Base-by-base conservation (phyloP, 2,888 invertebrate species). In the Caenorhabditis panamensis region DNA sequence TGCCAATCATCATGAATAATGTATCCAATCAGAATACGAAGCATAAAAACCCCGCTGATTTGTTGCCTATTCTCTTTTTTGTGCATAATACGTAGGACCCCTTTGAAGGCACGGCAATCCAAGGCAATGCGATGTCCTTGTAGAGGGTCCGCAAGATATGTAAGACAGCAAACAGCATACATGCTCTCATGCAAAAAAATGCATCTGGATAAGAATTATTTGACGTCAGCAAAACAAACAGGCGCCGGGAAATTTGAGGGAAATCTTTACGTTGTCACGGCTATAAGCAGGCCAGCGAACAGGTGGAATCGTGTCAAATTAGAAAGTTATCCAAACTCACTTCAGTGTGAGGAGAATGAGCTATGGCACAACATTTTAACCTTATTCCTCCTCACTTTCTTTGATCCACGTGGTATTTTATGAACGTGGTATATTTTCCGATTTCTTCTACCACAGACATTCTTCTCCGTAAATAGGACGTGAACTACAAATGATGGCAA, bases 201-300 rank as follows among this genome's bases (percentile, higher is more conserved):
- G 49, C 68, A 69, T 61, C 68, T 69, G 68, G 59, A 69, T 26
- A 6, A n/a, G 71, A 54, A 18, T n/a, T 20, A 9, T 18, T 58
- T 54, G 54, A 72, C 71, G 71, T 72, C 71, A 72, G 71, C 63
- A 63, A 22, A 56, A 56, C 36, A 72, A 72, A 63, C 56, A 54
- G 53, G 51, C 51, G 61, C 61, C 13, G 22, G 24, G 53, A 26
- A 56, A 18, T 28, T 9, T 8, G 11, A 31, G 49, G 62, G 54
- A 71, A 71, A 71, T 62, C 54, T 56, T 56, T 8, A 56, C 31
- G 47, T 47, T 47, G 47, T 3, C 47, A 47, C 18, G 47, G 47
- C 47, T 47, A 47, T 47, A 47, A 47, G 47, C 47, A 47, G 47
- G 47, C 47, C 13, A n/a, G n/a, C 18, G 18, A 18, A 47, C 47